phyloP scores from a whole-genome alignment of 2,888 invertebrate species.

The Nipponacmea schrenckii region DNA sequence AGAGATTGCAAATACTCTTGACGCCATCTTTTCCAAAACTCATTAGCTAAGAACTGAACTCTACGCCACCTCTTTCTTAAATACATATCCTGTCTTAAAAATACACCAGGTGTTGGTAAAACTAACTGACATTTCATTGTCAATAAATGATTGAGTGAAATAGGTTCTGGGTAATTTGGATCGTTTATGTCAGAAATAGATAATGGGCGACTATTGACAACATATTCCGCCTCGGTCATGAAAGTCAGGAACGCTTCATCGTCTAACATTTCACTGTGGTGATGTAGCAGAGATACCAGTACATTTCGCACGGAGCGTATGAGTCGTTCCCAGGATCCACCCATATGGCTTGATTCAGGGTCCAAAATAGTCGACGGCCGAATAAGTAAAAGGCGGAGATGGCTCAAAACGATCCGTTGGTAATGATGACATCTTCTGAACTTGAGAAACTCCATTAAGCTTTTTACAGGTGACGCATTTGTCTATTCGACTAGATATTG shows the following conservation, averaged over 20 bases:
- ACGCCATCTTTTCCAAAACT: slow-evolving; percentile 17
- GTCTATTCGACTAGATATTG: background rate
- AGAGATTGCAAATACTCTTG: slow-evolving; percentile 16
- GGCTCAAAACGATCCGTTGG: background rate
- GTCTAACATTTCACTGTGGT: no score
- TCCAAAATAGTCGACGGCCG: slow-evolving; percentile 19
- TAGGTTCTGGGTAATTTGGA: slow-evolving; percentile 21
- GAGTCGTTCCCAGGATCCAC: no score
- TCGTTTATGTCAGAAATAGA: slow-evolving; percentile 10
- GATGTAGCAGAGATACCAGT: slow-evolving; percentile 31
- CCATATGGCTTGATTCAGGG: background rate
- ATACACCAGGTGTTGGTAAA: slow-evolving; percentile 12
- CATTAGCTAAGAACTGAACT: slow-evolving; percentile 14
- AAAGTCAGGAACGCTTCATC: no score
- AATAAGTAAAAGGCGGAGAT: slow-evolving; percentile 20
- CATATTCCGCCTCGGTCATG: no score
- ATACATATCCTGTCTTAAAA: slow-evolving; percentile 11
- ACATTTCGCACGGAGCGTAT: no score
- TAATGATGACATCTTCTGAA: no score
- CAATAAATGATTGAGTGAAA: slow-evolving; percentile 33
- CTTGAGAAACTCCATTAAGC: background rate
- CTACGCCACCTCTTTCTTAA: slow-evolving; percentile 13
- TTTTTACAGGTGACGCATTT: slow-evolving; percentile 10
- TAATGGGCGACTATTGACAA: no score
- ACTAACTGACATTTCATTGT: slow-evolving; percentile 6